Base-by-base conservation (phyloP, 2,888 invertebrate genomes). In the Fissipunctia ypsillon region DNA sequence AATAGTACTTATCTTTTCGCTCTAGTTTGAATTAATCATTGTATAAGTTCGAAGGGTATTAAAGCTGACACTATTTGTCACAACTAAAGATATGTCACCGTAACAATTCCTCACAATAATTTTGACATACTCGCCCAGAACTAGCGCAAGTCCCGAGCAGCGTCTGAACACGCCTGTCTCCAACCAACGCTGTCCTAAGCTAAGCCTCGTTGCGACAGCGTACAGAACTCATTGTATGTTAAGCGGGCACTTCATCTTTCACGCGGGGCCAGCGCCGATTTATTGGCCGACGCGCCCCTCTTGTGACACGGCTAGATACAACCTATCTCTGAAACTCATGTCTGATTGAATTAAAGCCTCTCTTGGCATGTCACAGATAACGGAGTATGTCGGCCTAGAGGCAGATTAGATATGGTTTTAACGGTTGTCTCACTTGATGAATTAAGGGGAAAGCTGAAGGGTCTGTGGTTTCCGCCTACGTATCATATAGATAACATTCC, bases 231-330 rank as follows among this genome's bases (percentile, higher is more conserved):
- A 96, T 96, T 96, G 95, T 96, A 96, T 96, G 96, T 95, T 94
- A 96, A 96, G 92, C 94, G 95, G 90, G 94, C 93, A 95, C 95
- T 95, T 94, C 96, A 93, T 96, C 95, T 95, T 93, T 94, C 94
- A 92, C 93, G 92, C 91, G 88, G 88, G 89, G 89, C 90, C 88
- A 90, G 91, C 92, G 92, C 89, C 94, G 93, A 96, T 96, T 96
- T 96, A 96, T 95, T 95, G 90, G 93, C 87, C 87, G 94, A 91
- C 95, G 91, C 95, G 93, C 95, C 95, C 94, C 93, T 92, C 91
- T 88, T 89, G 92, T 93, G 93, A 93, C 91, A 94, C 88, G 88
- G 85, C 87, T 77, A 90, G 90, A 91, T 89, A 91, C 88, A 84
- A 87, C 89, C 87, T 91, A 91, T 92, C 89, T 89, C 78, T 80